A percentile compares a stretch with the other conserved stretches of the same genome.
phyloP scores from a whole-genome alignment of 2,888 invertebrate species.

The Pemphredon lugubris region DNA sequence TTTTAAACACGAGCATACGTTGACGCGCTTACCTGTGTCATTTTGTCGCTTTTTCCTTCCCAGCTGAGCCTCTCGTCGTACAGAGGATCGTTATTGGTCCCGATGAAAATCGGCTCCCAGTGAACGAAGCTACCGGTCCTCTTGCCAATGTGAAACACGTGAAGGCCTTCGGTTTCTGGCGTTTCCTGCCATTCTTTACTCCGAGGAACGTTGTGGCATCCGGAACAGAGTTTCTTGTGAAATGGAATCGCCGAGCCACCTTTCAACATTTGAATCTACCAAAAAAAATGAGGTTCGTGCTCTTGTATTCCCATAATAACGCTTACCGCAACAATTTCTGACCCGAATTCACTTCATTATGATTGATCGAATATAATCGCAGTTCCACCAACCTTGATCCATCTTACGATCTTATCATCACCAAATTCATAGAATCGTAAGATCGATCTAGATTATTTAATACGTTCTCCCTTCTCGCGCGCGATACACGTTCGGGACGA shows the following conservation, averaged over 20 bases:
- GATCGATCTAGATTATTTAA: not conserved
- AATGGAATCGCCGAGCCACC: constrained; percentile 93
- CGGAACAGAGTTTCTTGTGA: constrained; percentile 94
- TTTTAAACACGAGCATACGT: too few relatives aligned
- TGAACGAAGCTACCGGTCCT: constrained; percentile 89
- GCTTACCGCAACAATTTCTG: too few relatives aligned
- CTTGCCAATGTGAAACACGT: constrained; percentile 93
- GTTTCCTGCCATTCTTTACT: constrained; percentile 92
- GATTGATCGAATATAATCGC: too few relatives aligned
- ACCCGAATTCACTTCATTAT: too few relatives aligned
- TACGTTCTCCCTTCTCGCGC: too few relatives aligned
- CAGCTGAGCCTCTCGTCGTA: constrained; percentile 96
- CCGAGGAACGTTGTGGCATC: constrained; percentile 93
- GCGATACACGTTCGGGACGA: too few relatives aligned
- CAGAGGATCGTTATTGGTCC: constrained; percentile 92
- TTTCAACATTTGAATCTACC: constrained; percentile 86
- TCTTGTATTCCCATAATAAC: too few relatives aligned
- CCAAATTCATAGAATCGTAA: not conserved
- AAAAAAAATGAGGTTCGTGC: too few relatives aligned
- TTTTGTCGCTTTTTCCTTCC: constrained; percentile 97
- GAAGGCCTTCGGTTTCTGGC: constrained; percentile 87
- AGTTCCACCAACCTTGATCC: too few relatives aligned
- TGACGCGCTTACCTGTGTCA: constrained; percentile 96
- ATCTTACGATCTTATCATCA: not conserved
- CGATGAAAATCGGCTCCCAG: constrained; percentile 97